A percentile compares a stretch with the other conserved stretches of the same genome.
Evolutionary conservation across 2,797 vertebrate species (phyloP).

Genomic region (Loris lydekkerianus): DNA sequence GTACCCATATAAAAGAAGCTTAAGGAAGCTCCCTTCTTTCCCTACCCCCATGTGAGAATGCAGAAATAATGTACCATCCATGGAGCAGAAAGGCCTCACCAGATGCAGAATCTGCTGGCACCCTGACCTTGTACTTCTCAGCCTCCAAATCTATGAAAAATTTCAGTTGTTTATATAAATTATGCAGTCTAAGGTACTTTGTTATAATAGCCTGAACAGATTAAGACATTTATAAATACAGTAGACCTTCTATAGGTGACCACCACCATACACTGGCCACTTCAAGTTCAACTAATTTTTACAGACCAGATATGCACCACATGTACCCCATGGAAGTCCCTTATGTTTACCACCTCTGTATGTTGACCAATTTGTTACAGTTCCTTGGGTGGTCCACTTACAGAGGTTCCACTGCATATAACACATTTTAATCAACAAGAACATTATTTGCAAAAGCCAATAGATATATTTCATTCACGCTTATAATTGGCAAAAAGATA

Average conservation of each 20-base stretch:
- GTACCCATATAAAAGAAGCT: neutral
- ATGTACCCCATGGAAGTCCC: no score
- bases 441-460: neutral
- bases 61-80: neutral
- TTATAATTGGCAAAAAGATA: neutral
- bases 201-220: neutral
- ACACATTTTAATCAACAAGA: conserved; percentile 56
- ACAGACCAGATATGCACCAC: no score
- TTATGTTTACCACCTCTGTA: no score
- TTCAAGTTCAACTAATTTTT: no score
- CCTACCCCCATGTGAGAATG: neutral
- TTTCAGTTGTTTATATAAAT: neutral
- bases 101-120: neutral
- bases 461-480: neutral
- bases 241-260: no score
- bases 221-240: neutral
- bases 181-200: neutral
- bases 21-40: neutral
- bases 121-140: neutral
- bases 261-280: no score
- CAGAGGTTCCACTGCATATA: neutral
- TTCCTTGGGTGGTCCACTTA: no score
- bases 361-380: no score
- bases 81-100: neutral
- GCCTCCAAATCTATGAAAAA: neutral